phyloP scores from a whole-genome alignment of 2,888 invertebrate species.

The Lycaena phlaeas region DNA sequence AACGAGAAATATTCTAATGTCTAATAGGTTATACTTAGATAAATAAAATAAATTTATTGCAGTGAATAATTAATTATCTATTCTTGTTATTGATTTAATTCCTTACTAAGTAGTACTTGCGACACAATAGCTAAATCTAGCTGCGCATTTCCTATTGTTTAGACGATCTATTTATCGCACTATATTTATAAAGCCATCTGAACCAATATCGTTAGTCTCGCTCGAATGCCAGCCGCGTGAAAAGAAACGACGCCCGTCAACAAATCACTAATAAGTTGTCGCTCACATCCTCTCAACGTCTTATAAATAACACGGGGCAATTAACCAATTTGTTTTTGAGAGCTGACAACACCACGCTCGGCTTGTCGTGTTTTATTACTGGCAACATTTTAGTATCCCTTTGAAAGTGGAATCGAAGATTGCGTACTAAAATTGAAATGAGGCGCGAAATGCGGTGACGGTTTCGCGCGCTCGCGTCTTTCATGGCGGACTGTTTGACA shows the following conservation, averaged over 20 bases:
- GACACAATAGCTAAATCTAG: background rate
- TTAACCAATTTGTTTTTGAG: slow-evolving; percentile 64
- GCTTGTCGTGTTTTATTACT: slow-evolving; percentile 49
- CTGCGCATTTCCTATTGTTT: background rate
- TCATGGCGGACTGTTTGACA: slow-evolving; percentile 33
- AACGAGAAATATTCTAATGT: too few species aligned
- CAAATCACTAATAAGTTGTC: slow-evolving; percentile 24
- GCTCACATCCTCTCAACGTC: slow-evolving; percentile 18
- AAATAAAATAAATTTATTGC: too few species aligned
- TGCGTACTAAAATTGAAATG: slow-evolving; percentile 51
- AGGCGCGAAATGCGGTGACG: slow-evolving; percentile 45
- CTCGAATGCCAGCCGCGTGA: slow-evolving; percentile 1
- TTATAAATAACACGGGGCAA: slow-evolving; percentile 37
- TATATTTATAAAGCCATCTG: slow-evolving; percentile 4
- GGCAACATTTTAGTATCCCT: slow-evolving; percentile 62
- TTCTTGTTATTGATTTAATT: too few species aligned
- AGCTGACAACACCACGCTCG: slow-evolving; percentile 47
- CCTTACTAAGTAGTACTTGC: too few species aligned
- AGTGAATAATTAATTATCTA: too few species aligned
- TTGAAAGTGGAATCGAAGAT: slow-evolving; percentile 62
- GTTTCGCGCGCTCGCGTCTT: slow-evolving; percentile 49
- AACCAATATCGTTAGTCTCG: slow-evolving; percentile 8
- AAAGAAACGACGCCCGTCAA: slow-evolving; percentile 16
- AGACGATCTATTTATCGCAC: background rate
- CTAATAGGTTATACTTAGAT: too few species aligned